Percentiles rank a stretch among this genome's conserved stretches.
Conservation (phyloP, 2,113 vertebrate species). For the Ptychochromis oligacanthus region DNA sequence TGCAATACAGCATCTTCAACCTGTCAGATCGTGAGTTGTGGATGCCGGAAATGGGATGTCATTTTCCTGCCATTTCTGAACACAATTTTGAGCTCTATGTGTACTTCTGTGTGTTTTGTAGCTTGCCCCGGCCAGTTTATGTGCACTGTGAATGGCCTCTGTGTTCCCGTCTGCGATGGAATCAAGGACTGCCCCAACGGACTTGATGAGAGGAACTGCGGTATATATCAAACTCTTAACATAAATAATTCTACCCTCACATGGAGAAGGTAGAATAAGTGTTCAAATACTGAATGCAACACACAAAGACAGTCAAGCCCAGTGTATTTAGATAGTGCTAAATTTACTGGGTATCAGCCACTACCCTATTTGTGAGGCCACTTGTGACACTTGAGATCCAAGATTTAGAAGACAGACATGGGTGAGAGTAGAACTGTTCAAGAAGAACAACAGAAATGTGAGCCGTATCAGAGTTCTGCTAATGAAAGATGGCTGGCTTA, state of each 20-base stretch:
- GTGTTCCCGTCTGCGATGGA: constrained; percentile 90
- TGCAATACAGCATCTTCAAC: constrained; percentile 89
- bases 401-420: background rate
- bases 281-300: background rate
- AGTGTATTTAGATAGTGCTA: background rate
- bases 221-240: constrained; percentile 63
- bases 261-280: background rate
- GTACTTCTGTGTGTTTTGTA: constrained; percentile 57
- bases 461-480: background rate
- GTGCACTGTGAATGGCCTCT: constrained; percentile 87
- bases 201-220: constrained; percentile 93
- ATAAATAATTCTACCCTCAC: background rate
- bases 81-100: background rate
- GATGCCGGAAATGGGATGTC: background rate
- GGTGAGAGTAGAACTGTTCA: background rate
- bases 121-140: constrained; percentile 91
- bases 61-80: background rate
- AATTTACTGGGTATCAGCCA: background rate
- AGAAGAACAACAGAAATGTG: background rate
- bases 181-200: constrained; percentile 91
- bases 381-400: background rate
- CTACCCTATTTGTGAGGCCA: fast-evolving
- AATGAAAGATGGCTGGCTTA: constrained; percentile 3
- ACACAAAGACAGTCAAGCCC: background rate
- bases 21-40: constrained; percentile 88